Conservation (phyloP, 2,888 invertebrate species). For the Fragum sueziense region DNA sequence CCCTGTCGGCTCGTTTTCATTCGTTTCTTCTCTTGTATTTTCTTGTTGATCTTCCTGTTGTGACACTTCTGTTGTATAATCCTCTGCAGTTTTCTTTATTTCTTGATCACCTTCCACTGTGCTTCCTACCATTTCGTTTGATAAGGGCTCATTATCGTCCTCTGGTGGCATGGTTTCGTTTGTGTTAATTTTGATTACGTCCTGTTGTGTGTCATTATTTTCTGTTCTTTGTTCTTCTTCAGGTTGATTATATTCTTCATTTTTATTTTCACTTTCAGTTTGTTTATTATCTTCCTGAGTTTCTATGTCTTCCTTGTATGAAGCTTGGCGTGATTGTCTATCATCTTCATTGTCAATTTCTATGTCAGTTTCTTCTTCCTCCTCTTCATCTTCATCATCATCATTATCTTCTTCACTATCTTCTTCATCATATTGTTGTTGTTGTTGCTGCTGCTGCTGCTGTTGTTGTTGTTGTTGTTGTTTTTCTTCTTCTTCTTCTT, state of each 20-base stretch:
- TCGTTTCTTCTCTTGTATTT: not conserved
- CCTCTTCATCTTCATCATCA: not conserved
- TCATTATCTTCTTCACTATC: not conserved
- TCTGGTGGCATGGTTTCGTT: not conserved
- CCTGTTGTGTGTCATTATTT: not conserved
- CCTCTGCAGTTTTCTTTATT: not conserved
- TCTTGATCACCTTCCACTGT: not conserved
- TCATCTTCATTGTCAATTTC: conserved; percentile 8
- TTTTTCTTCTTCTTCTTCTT: not conserved
- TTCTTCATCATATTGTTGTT: not conserved
- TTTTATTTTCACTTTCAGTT: not conserved
- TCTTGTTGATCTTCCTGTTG: not conserved
- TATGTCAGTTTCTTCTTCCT: conserved; percentile 18
- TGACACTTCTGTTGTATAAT: not conserved
- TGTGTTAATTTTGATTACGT: not conserved
- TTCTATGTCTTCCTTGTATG: not conserved
- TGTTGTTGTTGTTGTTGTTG: not conserved
- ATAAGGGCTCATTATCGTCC: not conserved
- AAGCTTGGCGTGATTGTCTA: not conserved
- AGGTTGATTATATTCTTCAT: too few species aligned
- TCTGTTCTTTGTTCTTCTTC: not conserved
- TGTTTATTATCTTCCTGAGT: not conserved
- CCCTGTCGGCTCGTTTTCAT: not conserved
- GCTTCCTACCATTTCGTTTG: not conserved
- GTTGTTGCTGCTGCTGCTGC: not conserved